A percentile compares a stretch with the other conserved stretches of the same genome.
Conservation (phyloP, 2,888 invertebrate species). For the Linnaemya tessellans region DNA sequence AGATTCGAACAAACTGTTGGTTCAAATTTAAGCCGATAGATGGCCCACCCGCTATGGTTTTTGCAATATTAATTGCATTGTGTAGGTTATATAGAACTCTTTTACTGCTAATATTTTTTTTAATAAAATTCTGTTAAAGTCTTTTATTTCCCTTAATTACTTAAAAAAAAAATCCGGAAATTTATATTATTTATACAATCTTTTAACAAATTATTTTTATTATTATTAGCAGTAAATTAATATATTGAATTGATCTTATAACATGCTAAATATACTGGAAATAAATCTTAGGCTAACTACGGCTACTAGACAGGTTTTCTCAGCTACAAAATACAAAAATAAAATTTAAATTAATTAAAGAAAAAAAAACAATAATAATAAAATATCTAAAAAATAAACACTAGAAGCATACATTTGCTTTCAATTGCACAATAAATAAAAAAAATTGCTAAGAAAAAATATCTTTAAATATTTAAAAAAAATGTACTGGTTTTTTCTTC, state of each 20-base stretch:
- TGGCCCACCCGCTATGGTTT: too few species aligned
- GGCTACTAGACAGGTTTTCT: constrained; percentile 16
- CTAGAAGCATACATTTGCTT: not conserved
- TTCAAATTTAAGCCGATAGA: too few species aligned
- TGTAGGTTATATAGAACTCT: too few species aligned
- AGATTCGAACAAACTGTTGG: too few species aligned
- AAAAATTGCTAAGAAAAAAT: not conserved
- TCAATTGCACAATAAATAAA: constrained; percentile 13
- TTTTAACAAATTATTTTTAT: not conserved
- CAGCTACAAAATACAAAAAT: not conserved
- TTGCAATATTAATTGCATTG: too few species aligned
- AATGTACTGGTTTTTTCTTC: constrained; percentile 42
- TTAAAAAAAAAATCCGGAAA: too few species aligned
- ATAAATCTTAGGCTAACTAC: constrained; percentile 45
- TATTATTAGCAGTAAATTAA: not conserved
- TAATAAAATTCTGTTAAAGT: too few species aligned
- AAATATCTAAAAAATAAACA: not conserved
- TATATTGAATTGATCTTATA: not conserved
- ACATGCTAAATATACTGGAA: constrained; percentile 17
- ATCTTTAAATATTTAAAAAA: not conserved
- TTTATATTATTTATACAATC: not conserved
- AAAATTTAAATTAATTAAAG: not conserved
- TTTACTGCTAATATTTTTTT: too few species aligned
- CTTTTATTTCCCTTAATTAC: too few species aligned
- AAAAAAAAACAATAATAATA: constrained; percentile 13